Conservation (phyloP, 2,797 vertebrate species). For the Mormyrus proboscirostris region DNA sequence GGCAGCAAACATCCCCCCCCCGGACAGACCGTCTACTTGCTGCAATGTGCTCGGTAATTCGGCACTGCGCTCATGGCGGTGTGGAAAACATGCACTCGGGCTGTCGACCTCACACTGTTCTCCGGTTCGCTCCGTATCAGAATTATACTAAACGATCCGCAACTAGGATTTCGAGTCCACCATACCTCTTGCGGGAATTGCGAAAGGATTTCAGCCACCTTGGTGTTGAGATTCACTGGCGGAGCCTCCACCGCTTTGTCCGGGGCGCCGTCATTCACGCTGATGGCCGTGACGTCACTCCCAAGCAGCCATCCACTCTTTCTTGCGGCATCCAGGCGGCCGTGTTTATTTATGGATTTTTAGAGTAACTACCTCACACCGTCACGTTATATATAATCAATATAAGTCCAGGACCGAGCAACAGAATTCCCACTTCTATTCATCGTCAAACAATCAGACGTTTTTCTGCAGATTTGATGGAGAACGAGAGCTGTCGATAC, state of each 20-base stretch:
- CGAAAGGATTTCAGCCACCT: neutral
- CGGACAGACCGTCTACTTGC: neutral
- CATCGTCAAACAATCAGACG: neutral
- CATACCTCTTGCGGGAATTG: constrained; percentile 11
- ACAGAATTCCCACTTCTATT: neutral
- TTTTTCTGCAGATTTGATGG: neutral
- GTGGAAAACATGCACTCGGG: neutral
- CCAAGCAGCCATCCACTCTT: constrained; percentile 16
- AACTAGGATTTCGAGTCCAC: neutral
- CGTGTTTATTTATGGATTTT: neutral
- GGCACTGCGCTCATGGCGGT: constrained; percentile 9
- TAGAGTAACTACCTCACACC: neutral
- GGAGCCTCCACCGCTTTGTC: constrained; percentile 22
- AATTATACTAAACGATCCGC: neutral
- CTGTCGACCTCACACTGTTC: neutral
- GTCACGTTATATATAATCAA: neutral
- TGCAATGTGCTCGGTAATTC: constrained; percentile 10
- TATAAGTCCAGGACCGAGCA: neutral
- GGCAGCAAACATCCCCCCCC: neutral
- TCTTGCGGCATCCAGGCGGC: neutral
- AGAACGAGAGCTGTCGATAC: neutral
- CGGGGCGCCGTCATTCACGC: constrained; percentile 16
- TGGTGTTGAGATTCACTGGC: constrained; percentile 1
- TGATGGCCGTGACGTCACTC: constrained; percentile 19
- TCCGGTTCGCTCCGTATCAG: neutral